Evolutionary conservation across 2,888 invertebrate species (phyloP), one percentile per base, ranked within the genome.

Genomic region (Ypsolopha scabrella): DNA sequence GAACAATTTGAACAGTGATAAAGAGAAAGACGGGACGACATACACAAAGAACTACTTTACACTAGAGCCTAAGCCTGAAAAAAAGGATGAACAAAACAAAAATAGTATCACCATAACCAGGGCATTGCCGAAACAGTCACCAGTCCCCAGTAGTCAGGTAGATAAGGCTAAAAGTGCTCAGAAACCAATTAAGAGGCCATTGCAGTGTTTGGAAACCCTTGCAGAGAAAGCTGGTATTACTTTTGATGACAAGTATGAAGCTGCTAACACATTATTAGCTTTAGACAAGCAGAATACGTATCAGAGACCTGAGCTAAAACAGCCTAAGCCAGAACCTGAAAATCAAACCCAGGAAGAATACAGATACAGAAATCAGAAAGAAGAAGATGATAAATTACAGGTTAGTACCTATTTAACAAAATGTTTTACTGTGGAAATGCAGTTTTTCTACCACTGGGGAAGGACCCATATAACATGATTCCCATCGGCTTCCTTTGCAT

Each of bases 151-250:
- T 53, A 66, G 60, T 45, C 75, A 71, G 54, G 56, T 58, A 9
- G 83, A 83, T 14, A 83, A 85, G 52, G 50, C 66, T 7, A 83
- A 83, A 57, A 63, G 55, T 33, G 67, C 68, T 41, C 56, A 61
- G 6, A 85, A 85, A 54, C 57, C 75, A 1, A 57, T 67, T 0
- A 85, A 83, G 57, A 68, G 86, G 51, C 86, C 86, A 0, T 62
- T 92, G 50, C 92, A 92, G 88, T 92, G 91, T 64, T 73, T 92
- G 56, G 92, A 92, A 68, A 92, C 92, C 0, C 82, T 92, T 54
- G 92, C 92, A 10, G 91, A 92, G 65, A 92, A 92, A 60, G 92
- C 92, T 50, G 92, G 92, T 1, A 91, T 92, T 10, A 92, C 91
- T 13, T 90, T 91, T 64, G 92, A 92, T 68, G 92, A 92, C 70